These are phyloP conservation scores for Psittacula derbiana DNA, from an alignment of 2,797 vertebrate genomes.

Conservation along the genomic window DNA sequence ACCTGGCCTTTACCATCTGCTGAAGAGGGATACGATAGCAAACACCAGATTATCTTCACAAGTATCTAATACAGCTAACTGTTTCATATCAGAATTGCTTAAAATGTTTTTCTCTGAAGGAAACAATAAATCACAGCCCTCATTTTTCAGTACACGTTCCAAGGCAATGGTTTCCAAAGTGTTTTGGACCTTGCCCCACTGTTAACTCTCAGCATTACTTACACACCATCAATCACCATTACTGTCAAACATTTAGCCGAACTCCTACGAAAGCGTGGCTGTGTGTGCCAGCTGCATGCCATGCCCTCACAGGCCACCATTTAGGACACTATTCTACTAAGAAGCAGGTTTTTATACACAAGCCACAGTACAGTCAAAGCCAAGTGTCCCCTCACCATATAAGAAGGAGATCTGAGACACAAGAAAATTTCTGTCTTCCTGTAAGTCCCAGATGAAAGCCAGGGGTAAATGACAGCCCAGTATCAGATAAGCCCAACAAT, in stretches of 20 bases:
- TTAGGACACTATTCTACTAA: neutral
- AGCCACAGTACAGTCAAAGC: neutral
- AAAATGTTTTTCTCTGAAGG: constrained; percentile 42
- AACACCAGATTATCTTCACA: constrained; percentile 20
- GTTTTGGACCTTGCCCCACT: constrained; percentile 55
- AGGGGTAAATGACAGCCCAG: neutral
- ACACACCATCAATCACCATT: constrained; percentile 22
- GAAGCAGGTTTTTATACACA: neutral
- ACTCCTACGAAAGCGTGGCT: neutral
- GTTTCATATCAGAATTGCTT: constrained; percentile 37
- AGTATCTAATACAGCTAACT: constrained; percentile 35
- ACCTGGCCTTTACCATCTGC: constrained; percentile 59
- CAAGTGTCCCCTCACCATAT: neutral
- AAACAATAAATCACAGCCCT: constrained; percentile 53
- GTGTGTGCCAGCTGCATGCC: neutral
- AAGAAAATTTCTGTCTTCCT: neutral
- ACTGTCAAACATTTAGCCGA: constrained; percentile 11
- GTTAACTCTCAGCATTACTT: constrained; percentile 45
- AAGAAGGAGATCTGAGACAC: neutral
- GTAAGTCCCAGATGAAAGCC: rapidly evolving
- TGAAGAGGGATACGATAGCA: neutral
- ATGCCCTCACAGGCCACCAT: neutral
- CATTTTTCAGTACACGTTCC: constrained; percentile 28
- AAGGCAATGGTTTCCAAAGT: constrained; percentile 56
- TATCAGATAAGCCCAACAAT: neutral